phyloP scores from a whole-genome alignment of 2,797 vertebrate species.

The Linurgus olivaceus region DNA sequence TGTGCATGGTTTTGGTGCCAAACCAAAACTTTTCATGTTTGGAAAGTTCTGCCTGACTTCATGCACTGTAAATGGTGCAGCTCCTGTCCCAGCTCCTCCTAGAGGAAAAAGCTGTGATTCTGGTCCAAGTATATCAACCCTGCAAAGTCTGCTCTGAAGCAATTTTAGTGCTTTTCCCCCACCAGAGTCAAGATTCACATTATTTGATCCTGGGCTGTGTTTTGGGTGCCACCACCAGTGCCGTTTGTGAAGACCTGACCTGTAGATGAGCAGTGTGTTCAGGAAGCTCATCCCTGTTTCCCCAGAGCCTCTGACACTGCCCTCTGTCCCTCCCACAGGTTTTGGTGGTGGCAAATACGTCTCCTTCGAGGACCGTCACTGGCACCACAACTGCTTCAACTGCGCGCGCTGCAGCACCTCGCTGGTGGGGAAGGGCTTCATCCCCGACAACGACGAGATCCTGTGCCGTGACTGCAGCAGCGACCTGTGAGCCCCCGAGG shows the following conservation, averaged over 20 bases:
- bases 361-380: slow-evolving; percentile 82
- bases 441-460: slow-evolving; percentile 77
- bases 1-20: not conserved
- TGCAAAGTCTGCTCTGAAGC: not conserved
- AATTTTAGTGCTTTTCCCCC: not conserved
- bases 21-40: not conserved
- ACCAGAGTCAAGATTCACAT: rapidly evolving
- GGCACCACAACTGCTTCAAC: slow-evolving; percentile 82
- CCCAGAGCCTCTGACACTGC: not conserved
- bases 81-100: not conserved
- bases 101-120: not conserved
- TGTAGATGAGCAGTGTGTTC: not conserved
- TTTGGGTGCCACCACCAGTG: not conserved
- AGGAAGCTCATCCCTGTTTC: not conserved
- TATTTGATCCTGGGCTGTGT: not conserved
- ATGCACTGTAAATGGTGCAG: not conserved
- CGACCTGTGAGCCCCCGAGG: slow-evolving; percentile 77
- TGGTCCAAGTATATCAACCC: not conserved
- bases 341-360: slow-evolving; percentile 79
- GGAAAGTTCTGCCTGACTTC: not conserved
- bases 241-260: not conserved
- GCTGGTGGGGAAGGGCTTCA: slow-evolving; percentile 79
- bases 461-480: slow-evolving; percentile 81
- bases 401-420: slow-evolving; percentile 77
- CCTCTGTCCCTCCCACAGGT: slow-evolving; percentile 51